Evolutionary conservation across 2,888 invertebrate species (phyloP).

Genomic region (Amblyjoppa fuscipennis): DNA sequence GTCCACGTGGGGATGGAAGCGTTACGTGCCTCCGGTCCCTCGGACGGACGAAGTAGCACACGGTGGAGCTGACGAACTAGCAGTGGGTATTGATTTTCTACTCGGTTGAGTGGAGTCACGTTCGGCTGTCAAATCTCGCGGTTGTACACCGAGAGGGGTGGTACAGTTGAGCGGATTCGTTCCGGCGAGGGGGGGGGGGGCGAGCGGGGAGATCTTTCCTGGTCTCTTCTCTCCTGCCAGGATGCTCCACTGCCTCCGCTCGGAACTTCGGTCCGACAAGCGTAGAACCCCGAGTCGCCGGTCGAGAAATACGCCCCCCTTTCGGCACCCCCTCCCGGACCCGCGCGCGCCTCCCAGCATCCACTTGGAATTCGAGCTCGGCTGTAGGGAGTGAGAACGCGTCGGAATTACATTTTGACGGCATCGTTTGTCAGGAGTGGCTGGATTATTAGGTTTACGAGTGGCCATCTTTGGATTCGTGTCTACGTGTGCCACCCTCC

Average conservation of each 20-base stretch:
- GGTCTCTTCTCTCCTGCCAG: slow-evolving; percentile 31
- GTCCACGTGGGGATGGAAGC: background rate
- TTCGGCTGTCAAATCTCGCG: slow-evolving; percentile 78
- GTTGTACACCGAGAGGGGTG: slow-evolving; percentile 63
- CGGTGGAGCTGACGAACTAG: slow-evolving; percentile 60
- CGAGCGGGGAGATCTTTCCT: slow-evolving; percentile 50
- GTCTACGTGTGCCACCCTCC: slow-evolving; percentile 60
- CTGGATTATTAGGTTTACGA: slow-evolving; percentile 84
- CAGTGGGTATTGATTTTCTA: slow-evolving; percentile 67
- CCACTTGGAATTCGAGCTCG: slow-evolving; percentile 78
- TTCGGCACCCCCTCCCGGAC: background rate
- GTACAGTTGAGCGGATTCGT: slow-evolving; percentile 67
- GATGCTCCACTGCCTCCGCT: slow-evolving; percentile 1
- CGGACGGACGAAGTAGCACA: slow-evolving; percentile 43
- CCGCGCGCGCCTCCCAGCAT: background rate
- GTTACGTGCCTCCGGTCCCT: slow-evolving; percentile 9
- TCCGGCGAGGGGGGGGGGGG: slow-evolving; percentile 63
- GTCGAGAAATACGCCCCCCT: background rate
- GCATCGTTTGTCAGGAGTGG: slow-evolving; percentile 83
- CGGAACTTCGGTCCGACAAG: slow-evolving; percentile 45
- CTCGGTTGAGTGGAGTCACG: slow-evolving; percentile 75
- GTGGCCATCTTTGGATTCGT: slow-evolving; percentile 79
- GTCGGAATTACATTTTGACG: slow-evolving; percentile 83
- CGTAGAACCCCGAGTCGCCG: slow-evolving; percentile 40
- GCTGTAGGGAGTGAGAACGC: slow-evolving; percentile 69